Percentiles rank a stretch among this genome's conserved stretches.
Evolutionary conservation across 2,888 invertebrate species (phyloP).

Genomic region (Linhomoeus sp.): DNA sequence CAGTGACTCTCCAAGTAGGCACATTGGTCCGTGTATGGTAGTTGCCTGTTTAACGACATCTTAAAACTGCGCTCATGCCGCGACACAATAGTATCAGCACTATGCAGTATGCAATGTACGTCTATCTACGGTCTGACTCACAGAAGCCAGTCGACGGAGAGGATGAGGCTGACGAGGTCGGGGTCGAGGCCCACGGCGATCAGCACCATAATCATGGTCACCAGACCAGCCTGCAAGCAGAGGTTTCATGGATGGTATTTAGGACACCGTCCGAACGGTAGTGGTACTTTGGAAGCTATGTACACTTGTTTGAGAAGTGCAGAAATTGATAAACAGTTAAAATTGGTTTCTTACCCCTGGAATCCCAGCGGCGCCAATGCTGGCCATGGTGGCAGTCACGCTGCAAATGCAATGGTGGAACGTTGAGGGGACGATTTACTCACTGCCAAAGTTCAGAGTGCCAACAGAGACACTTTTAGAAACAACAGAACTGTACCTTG

Average conservation of each 20-base stretch:
- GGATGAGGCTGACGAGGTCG: constrained; percentile 27
- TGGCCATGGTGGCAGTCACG: constrained; percentile 79
- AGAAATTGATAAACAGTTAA: too few relatives aligned
- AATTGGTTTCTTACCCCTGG: constrained; percentile 1
- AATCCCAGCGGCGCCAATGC: constrained; percentile 88
- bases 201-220: constrained; percentile 25
- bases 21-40: too few relatives aligned
- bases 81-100: too few relatives aligned
- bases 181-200: constrained; percentile 28
- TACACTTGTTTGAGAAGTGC: too few relatives aligned
- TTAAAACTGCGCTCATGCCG: too few relatives aligned
- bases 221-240: constrained; percentile 8
- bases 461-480: neutral
- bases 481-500: neutral
- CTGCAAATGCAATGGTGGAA: constrained; percentile 33
- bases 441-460: neutral
- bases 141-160: constrained; percentile 31
- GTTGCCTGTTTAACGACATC: too few relatives aligned
- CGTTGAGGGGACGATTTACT: neutral
- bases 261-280: too few relatives aligned
- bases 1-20: too few relatives aligned
- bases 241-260: too few relatives aligned
- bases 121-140: too few relatives aligned
- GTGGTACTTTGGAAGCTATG: too few relatives aligned
- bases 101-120: too few relatives aligned